Conservation (phyloP, 37 sponge, comb jelly and placozoan species). For the Beroe ovata region DNA sequence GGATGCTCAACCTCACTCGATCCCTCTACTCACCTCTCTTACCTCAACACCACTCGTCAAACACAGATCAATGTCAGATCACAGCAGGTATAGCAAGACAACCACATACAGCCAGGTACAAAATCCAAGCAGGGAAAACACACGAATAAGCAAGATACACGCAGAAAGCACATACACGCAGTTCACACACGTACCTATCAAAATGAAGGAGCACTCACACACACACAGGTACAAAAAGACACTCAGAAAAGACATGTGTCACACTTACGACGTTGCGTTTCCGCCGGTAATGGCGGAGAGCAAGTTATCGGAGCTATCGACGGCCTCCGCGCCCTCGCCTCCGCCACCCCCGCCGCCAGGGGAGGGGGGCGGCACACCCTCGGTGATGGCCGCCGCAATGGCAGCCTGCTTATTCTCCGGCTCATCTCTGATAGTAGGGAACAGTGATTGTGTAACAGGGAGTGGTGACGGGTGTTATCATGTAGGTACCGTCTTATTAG, state of each 20-base stretch:
- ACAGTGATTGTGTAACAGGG: not conserved
- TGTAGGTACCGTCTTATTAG: not conserved
- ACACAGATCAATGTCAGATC: too few relatives aligned
- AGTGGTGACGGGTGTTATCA: not conserved
- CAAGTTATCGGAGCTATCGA: slow-evolving; percentile 31
- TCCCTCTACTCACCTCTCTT: too few relatives aligned
- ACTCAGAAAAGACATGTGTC: not conserved
- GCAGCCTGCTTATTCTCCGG: not conserved
- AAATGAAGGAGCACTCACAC: too few relatives aligned
- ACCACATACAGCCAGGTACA: too few relatives aligned
- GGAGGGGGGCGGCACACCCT: not conserved
- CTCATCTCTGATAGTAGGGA: not conserved
- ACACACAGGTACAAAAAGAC: not conserved
- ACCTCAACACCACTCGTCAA: too few relatives aligned
- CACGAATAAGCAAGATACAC: too few relatives aligned
- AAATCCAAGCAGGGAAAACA: too few relatives aligned
- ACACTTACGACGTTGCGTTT: slow-evolving; percentile 21
- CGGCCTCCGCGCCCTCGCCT: slow-evolving; percentile 24
- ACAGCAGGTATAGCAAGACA: too few relatives aligned
- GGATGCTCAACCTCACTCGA: too few relatives aligned
- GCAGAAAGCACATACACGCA: too few relatives aligned
- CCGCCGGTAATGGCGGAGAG: slow-evolving; percentile 62
- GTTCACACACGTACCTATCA: too few relatives aligned
- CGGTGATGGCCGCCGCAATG: not conserved
- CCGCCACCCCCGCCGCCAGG: not conserved